Percentiles rank a stretch among this genome's conserved stretches.
Conservation (phyloP, 2,888 invertebrate species). For the Metacarcinus magister region DNA sequence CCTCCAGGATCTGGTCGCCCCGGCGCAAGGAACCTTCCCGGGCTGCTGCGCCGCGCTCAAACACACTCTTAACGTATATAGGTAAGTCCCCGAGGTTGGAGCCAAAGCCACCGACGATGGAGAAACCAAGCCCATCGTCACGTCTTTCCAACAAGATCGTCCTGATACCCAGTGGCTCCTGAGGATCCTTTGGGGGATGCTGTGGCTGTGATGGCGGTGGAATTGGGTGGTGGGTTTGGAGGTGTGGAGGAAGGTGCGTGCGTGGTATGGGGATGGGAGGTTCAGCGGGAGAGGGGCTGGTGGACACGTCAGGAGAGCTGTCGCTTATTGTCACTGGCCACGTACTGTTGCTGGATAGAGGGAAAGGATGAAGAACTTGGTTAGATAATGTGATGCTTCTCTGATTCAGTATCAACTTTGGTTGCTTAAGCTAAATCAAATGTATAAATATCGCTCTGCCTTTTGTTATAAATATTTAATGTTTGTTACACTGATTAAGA, state of each 20-base stretch:
- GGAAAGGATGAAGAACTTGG: not conserved
- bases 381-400: not conserved
- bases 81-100: constrained; percentile 87
- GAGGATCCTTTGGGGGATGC: constrained; percentile 67
- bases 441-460: not conserved
- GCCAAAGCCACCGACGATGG: constrained; percentile 86
- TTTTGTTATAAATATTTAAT: not conserved
- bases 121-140: constrained; percentile 87
- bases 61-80: constrained; percentile 86
- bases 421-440: not conserved
- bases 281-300: constrained; percentile 72
- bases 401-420: not conserved
- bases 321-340: constrained; percentile 82
- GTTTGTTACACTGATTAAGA: not conserved
- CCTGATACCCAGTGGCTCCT: constrained; percentile 79
- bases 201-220: constrained; percentile 74
- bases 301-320: constrained; percentile 68
- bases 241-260: constrained; percentile 74
- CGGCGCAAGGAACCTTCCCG: constrained; percentile 84
- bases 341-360: constrained; percentile 73
- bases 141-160: constrained; percentile 86
- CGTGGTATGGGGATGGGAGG: constrained; percentile 74
- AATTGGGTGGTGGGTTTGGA: constrained; percentile 75
- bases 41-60: constrained; percentile 85
- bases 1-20: constrained; percentile 85